Evolutionary conservation across 2,888 invertebrate species (phyloP), one percentile per base, ranked within the genome.

Genomic region (Xestoiulus laeticollis): DNA sequence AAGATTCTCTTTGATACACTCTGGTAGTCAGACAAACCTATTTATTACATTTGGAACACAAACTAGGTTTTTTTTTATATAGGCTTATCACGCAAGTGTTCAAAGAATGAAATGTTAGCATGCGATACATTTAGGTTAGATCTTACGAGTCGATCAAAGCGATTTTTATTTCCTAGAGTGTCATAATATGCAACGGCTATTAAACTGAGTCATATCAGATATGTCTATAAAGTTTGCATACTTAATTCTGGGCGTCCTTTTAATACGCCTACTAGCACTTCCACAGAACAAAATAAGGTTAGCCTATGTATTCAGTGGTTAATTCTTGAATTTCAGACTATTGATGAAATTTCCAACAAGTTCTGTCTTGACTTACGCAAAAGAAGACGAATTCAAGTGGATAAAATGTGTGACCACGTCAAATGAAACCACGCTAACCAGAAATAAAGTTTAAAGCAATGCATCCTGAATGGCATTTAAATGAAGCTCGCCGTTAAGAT

Each of bases 11-110:
- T 48, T 16, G 48, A 48, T 48, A 48, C 14, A 48, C 48, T 2
- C 48, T 12, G 12, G 48, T 48, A 59, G 2, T 6, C 59, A 59
- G n/a, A 59, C n/a, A 59, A n/a, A 1, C n/a, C 59, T n/a, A 59
- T 59, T n/a, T n/a, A 59, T 59, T 59, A n/a, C 59, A 59, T 59
- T 19, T 59, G 59, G 59, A 59, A 59, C 59, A 59, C 48, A 16
- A 59, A n/a, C 59, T 1, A 19, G 19, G 59, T n/a, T 59, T 59
- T 59, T n/a, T 59, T 3, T n/a, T n/a, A 59, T n/a, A 59, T 3
- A 16, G n/a, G 5, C 1, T 59, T n/a, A 16, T 8, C n/a, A 59
- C 1, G n/a, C n/a, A n/a, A n/a, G n/a, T n/a, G n/a, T 59, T 19
- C 59, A 19, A n/a, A n/a, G 59, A 59, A 59, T 59, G n/a, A 59